Base-by-base conservation (phyloP, 1,140 invertebrate genomes). In the Idris sp. region DNA sequence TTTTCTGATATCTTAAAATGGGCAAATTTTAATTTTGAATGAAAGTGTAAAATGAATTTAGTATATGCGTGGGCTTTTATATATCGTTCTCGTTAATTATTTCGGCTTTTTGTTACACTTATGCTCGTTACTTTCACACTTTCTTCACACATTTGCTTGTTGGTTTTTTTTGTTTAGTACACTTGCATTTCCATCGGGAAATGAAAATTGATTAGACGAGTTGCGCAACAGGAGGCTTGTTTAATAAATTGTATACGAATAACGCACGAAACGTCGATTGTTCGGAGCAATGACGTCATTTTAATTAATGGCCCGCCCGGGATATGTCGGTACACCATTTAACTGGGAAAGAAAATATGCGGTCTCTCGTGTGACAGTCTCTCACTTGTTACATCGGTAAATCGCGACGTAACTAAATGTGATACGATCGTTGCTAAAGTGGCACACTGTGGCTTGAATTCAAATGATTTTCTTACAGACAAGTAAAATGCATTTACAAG, bases 91-190 rank as follows among this genome's bases (percentile, higher is more conserved):
- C 22, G 36, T 25, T n/a, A 51, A 56, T 56, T 56, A 51, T 68
- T 51, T 58, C 30, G 44, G 19, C 14, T 44, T 59, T 64, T 58
- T 43, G 44, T 31, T 22, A 14, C 33, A 28, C 7, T 51, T 33
- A 4, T 22, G 22, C 36, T 18, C 22, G 10, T 51, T 51, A 30
- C 35, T 68, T 68, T 68, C 64, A 68, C 64, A 68, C 64, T 68
- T 68, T 68, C 53, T 58, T 68, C 64, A 59, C 64, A 59, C 41
- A 68, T 68, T 68, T 58, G 43, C 26, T 19, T n/a, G n/a, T n/a
- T n/a, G n/a, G 16, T 58, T 43, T 58, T 14, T 31, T 8, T 6
- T 11, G n/a, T 8, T 48, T 33, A 31, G 31, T 8, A 22, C 10
- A 18, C 10, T 9, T 30, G 40, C 56, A 48, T 35, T 58, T 68